phyloP scores from a whole-genome alignment of 2,888 invertebrate genomes.

The Standfussiana lucernea region DNA sequence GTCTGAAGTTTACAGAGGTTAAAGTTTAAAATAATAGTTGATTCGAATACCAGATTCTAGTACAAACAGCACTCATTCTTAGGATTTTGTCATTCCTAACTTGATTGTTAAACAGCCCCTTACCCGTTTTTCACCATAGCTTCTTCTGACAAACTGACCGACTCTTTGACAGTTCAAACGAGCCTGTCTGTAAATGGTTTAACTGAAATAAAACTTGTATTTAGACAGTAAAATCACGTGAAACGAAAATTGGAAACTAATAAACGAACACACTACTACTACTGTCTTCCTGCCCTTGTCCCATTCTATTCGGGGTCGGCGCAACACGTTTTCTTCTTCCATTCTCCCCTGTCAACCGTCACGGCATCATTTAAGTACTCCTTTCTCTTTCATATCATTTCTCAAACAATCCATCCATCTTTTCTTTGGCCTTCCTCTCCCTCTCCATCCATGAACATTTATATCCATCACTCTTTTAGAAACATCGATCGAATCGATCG shows the following conservation, averaged over 20 bases:
- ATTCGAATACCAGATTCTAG: not conserved
- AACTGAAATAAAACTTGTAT: not conserved
- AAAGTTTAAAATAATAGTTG: not conserved
- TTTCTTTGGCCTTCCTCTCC: too few relatives aligned
- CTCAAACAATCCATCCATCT: too few relatives aligned
- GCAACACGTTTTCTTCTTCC: too few relatives aligned
- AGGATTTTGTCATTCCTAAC: not conserved
- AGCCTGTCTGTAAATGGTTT: not conserved
- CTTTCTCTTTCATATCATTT: too few relatives aligned
- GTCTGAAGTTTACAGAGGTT: not conserved
- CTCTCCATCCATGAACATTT: too few relatives aligned
- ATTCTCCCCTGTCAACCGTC: too few relatives aligned
- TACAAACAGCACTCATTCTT: not conserved
- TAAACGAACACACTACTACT: not conserved
- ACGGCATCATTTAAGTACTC: too few relatives aligned
- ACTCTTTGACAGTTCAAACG: not conserved
- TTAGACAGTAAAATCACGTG: not conserved
- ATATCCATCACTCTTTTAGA: too few relatives aligned
- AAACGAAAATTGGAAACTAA: not conserved
- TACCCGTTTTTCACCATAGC: not conserved
- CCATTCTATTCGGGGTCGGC: too few relatives aligned
- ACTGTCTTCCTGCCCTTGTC: too few relatives aligned
- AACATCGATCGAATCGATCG: too few relatives aligned
- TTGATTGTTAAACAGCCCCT: not conserved
- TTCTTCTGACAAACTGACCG: not conserved